Evolutionary conservation across 2,888 invertebrate genomes (phyloP), one percentile per base, ranked within the genome.

Genomic region (Entomobrya proxima): DNA sequence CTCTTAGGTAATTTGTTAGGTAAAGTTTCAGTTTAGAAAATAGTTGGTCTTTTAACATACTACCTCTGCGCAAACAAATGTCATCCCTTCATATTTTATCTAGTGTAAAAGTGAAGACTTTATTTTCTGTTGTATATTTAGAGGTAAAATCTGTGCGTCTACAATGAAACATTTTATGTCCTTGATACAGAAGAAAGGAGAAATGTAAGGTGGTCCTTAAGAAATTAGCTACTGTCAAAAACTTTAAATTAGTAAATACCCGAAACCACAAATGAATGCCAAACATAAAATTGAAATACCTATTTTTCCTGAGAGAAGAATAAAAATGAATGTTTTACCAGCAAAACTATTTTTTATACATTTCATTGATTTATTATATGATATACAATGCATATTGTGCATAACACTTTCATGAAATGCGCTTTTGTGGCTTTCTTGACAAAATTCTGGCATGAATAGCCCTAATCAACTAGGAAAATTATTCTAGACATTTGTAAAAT

Each of bases 271-370:
- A 84, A 15, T 77, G 77, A 69, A 77, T 84, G 84, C 84, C 84
- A 84, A 84, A 84, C 76, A 24, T 32, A 18, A 67, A 77, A 76
- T 69, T 61, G 67, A 77, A 58, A 77, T 35, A 77, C 84, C 84
- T 84, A 84, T 84, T 84, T 84, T 84, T 84, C 84, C 84, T 84
- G 84, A 77, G 76, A 77, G 64, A 83, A 76, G 74, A 77, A 58
- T 58, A 80, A 77, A 81, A 84, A 82, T 67, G 35, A 55, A 32
- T 21, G 55, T 30, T n/a, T 35, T 69, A 69, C 30, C 58, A 52
- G 50, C 32, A 32, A 9, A 74, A 61, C 47, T 30, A 32, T n/a
- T 32, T n/a, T 44, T 69, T 9, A 27, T 24, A 44, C 13, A 32
- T 55, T 21, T 55, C 11, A 5, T 24, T 30, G 61, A 32, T 64